Conservation (phyloP, 2,888 invertebrate species). For the Branchipolynoe longqiensis region DNA sequence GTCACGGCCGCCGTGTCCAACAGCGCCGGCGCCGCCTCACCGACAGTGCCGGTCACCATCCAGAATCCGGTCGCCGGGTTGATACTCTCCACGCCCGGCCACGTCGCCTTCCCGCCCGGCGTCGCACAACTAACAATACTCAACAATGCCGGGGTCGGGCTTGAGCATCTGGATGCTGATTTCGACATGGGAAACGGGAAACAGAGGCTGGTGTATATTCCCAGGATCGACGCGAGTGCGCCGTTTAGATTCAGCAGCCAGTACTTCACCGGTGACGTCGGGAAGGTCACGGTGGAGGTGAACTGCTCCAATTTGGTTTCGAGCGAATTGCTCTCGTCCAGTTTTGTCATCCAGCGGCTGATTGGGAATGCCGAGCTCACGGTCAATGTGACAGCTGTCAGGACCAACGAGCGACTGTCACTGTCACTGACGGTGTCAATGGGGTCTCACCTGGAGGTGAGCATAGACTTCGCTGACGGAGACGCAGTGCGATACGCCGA, state of each 20-base stretch:
- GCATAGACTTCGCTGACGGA: slow-evolving; percentile 29
- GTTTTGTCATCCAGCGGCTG: background rate
- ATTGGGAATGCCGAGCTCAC: background rate
- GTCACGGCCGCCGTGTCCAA: slow-evolving; percentile 9
- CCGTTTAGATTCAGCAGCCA: background rate
- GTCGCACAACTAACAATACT: background rate
- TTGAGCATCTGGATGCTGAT: background rate
- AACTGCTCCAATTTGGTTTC: slow-evolving; percentile 44
- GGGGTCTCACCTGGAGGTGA: background rate
- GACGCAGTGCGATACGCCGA: background rate
- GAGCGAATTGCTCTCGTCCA: background rate
- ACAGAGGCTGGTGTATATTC: background rate
- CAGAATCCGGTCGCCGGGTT: background rate
- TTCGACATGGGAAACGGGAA: slow-evolving; percentile 12
- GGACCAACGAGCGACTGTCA: background rate
- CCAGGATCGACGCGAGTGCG: background rate
- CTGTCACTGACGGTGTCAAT: background rate
- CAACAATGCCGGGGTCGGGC: background rate
- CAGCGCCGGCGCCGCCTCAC: background rate
- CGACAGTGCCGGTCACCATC: background rate
- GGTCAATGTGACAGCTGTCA: background rate
- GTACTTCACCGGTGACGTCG: slow-evolving; percentile 38
- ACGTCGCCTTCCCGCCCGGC: slow-evolving; percentile 36
- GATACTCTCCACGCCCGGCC: background rate
- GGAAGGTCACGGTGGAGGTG: background rate